Evolutionary conservation across 2,797 vertebrate genomes (phyloP).

Genomic region (Enteromius argenteus): DNA sequence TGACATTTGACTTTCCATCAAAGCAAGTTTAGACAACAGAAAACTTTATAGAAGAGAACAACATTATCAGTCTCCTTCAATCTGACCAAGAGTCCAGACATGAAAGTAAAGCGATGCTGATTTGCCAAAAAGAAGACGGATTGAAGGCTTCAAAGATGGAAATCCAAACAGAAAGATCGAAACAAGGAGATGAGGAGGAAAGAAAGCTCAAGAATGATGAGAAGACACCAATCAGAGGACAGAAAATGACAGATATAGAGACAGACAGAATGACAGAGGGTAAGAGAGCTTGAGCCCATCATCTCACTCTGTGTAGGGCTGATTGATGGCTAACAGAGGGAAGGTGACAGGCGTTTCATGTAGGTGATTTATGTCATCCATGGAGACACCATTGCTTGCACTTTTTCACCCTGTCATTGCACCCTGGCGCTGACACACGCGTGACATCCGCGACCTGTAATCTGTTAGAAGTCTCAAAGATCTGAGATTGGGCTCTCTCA

Average conservation of each 20-base stretch:
- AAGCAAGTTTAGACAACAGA: slow-evolving; percentile 23
- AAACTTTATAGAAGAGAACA: slow-evolving; percentile 36
- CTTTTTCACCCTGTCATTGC: slow-evolving; percentile 29
- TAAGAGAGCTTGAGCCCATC: slow-evolving; percentile 48
- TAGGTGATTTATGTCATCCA: slow-evolving; percentile 66
- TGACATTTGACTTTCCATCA: slow-evolving; percentile 27
- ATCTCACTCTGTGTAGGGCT: slow-evolving; percentile 55
- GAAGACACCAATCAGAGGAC: slow-evolving; percentile 49
- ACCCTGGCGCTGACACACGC: slow-evolving; percentile 13
- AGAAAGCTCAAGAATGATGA: slow-evolving; percentile 48
- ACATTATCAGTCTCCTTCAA: slow-evolving; percentile 43
- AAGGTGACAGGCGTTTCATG: slow-evolving; percentile 80
- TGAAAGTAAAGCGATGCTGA: slow-evolving; percentile 54
- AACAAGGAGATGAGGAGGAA: slow-evolving; percentile 45
- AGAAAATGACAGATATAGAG: slow-evolving; percentile 46
- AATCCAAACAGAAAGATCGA: slow-evolving; percentile 53
- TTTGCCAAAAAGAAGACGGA: slow-evolving; percentile 55
- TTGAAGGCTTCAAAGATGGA: slow-evolving; percentile 46
- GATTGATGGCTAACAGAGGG: slow-evolving; percentile 82
- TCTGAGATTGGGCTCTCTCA: slow-evolving; percentile 51
- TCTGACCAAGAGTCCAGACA: slow-evolving; percentile 21
- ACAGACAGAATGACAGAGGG: slow-evolving; percentile 35
- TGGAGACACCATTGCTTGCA: slow-evolving; percentile 40
- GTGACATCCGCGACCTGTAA: slow-evolving; percentile 76
- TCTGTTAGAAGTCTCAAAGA: slow-evolving; percentile 76